Base-by-base conservation (phyloP, 64 coral and sea anemone genomes). In the Exaiptasia diaphana region DNA sequence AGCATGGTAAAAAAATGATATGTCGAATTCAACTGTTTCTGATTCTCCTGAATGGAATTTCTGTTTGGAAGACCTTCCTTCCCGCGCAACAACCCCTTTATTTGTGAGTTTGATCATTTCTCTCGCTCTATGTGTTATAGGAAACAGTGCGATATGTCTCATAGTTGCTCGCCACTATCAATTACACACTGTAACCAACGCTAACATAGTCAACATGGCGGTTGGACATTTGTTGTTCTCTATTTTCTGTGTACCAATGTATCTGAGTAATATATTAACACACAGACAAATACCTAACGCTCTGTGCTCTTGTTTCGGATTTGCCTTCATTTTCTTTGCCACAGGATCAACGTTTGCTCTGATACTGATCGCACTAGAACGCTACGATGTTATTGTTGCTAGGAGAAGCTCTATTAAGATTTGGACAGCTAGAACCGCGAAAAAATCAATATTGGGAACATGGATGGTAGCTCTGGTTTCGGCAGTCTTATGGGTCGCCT, bases 91-190 rank as follows among this genome's bases (percentile, higher is more conserved):
- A 22, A 71, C 85, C 18, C 30, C 76, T 36, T 17, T 73, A 33
- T 41, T 60, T 36, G 49, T 25, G 3, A 30, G 12, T 46, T 58
- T 95, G 1, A 65, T 95, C 41, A 20, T 75, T 2, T 60, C 74
- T 27, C 55, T 95, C 5, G 58, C 84, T 3, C 2, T 89, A 2
- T 77, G 78, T 20, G 56, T 95, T 25, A 69, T 89, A 2, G 91
- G 91, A 45, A 95, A 95, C 56, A 58, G 61, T 53, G 67, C 48
- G 1, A 53, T 95, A 10, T 89, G 86, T 27, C 38, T 95, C 17
- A 61, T 95, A 30, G 91, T 95, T 53, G 81, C 91, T 73, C 86
- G 91, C 3, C 86, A 95, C 46, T 89, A 95, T 17, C 80, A 85
- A 17, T 42, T 95, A 2, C 91, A 79, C 68, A 95, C 86, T 4